phyloP scores from a whole-genome alignment of 2,113 vertebrate species.

The Galemys pyrenaicus region DNA sequence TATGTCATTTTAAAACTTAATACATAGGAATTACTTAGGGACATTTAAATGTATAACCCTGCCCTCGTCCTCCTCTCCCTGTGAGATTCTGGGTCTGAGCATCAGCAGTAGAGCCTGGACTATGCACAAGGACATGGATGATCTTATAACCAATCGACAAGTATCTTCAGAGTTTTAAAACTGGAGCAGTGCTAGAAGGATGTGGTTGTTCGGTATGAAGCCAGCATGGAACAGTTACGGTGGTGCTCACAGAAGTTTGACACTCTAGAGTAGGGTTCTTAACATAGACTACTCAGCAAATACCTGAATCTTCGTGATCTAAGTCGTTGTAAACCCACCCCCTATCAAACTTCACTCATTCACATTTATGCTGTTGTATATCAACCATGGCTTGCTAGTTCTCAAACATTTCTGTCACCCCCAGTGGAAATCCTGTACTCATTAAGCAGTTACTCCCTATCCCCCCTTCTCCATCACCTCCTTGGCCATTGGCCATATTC shows the following conservation, averaged over 20 bases:
- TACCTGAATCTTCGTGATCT: neutral
- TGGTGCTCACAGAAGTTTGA: fast-evolving
- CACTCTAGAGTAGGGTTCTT: neutral
- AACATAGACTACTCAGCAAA: neutral
- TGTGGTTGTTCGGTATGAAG: fast-evolving
- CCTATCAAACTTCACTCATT: neutral
- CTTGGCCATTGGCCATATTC: neutral
- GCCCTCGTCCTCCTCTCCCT: neutral
- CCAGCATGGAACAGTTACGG: neutral
- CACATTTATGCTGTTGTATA: neutral
- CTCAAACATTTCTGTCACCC: neutral
- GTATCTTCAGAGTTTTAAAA: neutral
- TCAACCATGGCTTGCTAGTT: neutral
- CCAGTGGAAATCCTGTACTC: neutral
- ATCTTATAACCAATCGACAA: neutral
- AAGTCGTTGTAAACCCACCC: neutral
- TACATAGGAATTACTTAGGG: neutral
- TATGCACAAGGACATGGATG: neutral
- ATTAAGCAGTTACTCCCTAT: neutral
- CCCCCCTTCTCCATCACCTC: neutral
- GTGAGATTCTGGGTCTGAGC: neutral
- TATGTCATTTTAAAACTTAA: neutral
- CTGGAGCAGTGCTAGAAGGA: neutral
- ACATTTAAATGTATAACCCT: neutral
- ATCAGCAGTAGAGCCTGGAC: neutral